These are phyloP conservation scores for Sebastes matsubarae DNA, from an alignment of 2,797 vertebrate species.

Conservation along the genomic window DNA sequence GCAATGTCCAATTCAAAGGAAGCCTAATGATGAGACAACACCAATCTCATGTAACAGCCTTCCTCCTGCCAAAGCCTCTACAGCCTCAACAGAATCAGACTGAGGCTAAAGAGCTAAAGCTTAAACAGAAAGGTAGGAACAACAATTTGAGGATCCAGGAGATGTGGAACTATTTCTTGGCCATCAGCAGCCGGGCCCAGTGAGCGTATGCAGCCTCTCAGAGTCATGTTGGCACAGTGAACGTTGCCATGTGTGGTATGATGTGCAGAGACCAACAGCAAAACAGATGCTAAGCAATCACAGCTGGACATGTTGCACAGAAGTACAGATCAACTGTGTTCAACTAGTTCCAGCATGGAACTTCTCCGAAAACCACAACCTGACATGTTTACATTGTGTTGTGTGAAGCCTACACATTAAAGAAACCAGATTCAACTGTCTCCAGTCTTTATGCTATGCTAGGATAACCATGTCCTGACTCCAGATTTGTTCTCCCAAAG, in stretches of 20 bases:
- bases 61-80: not conserved
- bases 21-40: not conserved
- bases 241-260: not conserved
- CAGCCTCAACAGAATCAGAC: not conserved
- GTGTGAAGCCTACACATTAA: not conserved
- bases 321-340: not conserved
- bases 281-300: not conserved
- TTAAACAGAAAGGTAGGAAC: not conserved
- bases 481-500: not conserved
- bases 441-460: not conserved
- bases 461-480: not conserved
- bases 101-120: not conserved
- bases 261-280: not conserved
- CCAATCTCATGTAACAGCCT: not conserved
- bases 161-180: not conserved
- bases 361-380: not conserved
- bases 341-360: not conserved
- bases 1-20: not conserved
- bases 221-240: not conserved
- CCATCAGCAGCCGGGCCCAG: not conserved
- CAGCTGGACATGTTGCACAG: not conserved
- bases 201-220: not conserved
- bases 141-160: not conserved
- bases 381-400: not conserved
- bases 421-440: not conserved